Conservation (phyloP, 2,888 invertebrate genomes). For the Dicranocentrus wangi region DNA sequence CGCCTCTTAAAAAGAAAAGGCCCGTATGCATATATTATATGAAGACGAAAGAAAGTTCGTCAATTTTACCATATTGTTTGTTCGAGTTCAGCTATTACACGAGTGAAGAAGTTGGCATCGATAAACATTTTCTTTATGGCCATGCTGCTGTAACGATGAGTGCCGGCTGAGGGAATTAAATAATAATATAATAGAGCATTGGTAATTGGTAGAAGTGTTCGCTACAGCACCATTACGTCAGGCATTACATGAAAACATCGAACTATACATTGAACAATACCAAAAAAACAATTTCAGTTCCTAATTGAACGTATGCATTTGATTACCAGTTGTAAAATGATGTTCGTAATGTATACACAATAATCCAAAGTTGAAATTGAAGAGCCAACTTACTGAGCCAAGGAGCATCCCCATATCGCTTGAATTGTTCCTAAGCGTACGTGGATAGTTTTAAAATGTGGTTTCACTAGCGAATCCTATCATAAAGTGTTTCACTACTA, state of each 20-base stretch:
- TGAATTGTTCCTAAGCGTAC: constrained; percentile 34
- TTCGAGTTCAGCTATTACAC: not conserved
- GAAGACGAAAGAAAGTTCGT: constrained; percentile 36
- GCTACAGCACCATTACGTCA: constrained; percentile 38
- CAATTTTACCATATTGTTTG: constrained; percentile 10
- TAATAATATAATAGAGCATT: constrained; percentile 36
- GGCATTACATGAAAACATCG: constrained; percentile 28
- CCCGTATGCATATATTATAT: not conserved
- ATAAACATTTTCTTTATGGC: not conserved
- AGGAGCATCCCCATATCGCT: constrained; percentile 14
- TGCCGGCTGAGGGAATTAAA: constrained; percentile 54
- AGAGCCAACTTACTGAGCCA: too few species aligned
- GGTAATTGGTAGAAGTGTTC: constrained; percentile 11
- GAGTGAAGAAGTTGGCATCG: not conserved
- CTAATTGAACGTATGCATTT: constrained; percentile 49
- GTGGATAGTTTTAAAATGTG: constrained; percentile 39
- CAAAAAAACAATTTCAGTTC: constrained; percentile 22
- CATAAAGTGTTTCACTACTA: constrained; percentile 11
- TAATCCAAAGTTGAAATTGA: constrained; percentile 30
- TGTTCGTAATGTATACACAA: constrained; percentile 20
- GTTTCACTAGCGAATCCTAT: constrained; percentile 24
- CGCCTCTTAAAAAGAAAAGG: constrained; percentile 56
- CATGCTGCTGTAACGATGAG: constrained; percentile 26
- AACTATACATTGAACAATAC: constrained; percentile 1
- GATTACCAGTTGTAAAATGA: not conserved